Evolutionary conservation across 2,113 vertebrate genomes (phyloP).

Genomic region (Perca flavescens): DNA sequence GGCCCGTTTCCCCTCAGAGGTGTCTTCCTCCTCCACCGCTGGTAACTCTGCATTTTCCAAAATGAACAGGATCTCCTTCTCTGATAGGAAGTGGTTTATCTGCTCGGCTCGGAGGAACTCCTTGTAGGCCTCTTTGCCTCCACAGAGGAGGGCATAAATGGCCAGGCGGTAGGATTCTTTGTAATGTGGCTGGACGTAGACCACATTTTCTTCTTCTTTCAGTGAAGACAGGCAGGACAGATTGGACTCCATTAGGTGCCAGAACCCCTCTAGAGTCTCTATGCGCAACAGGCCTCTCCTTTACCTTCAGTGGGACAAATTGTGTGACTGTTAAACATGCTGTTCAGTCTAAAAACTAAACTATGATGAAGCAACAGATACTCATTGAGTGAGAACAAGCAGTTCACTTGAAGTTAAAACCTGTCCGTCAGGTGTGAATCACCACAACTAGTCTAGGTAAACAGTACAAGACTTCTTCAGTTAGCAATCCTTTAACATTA

Average conservation of each 20-base stretch:
- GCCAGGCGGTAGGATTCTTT: slow-evolving; percentile 92
- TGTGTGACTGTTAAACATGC: not conserved
- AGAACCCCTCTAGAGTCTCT: slow-evolving; percentile 8
- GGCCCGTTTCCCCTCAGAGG: slow-evolving; percentile 54
- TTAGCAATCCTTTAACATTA: not conserved
- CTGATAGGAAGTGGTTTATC: slow-evolving; percentile 89
- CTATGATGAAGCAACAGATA: not conserved
- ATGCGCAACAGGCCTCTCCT: slow-evolving; percentile 1
- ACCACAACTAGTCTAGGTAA: slow-evolving; percentile 5
- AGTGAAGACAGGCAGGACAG: slow-evolving; percentile 89
- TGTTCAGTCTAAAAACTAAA: not conserved
- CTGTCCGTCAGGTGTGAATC: slow-evolving; percentile 39
- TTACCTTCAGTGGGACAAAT: slow-evolving; percentile 42
- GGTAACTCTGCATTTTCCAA: slow-evolving; percentile 85
- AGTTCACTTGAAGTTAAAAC: slow-evolving; percentile 29
- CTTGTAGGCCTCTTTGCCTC: slow-evolving; percentile 89
- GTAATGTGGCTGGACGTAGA: slow-evolving; percentile 91
- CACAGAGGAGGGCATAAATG: slow-evolving; percentile 90
- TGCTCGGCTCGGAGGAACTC: slow-evolving; percentile 90
- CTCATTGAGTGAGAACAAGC: not conserved
- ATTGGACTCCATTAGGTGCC: slow-evolving; percentile 84
- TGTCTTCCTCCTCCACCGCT: slow-evolving; percentile 64
- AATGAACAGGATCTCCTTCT: slow-evolving; percentile 91
- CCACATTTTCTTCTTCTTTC: slow-evolving; percentile 85
- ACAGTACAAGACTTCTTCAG: slow-evolving; percentile 10